Conservation (phyloP, 2,797 vertebrate genomes). For the Clarias platycephalus region DNA sequence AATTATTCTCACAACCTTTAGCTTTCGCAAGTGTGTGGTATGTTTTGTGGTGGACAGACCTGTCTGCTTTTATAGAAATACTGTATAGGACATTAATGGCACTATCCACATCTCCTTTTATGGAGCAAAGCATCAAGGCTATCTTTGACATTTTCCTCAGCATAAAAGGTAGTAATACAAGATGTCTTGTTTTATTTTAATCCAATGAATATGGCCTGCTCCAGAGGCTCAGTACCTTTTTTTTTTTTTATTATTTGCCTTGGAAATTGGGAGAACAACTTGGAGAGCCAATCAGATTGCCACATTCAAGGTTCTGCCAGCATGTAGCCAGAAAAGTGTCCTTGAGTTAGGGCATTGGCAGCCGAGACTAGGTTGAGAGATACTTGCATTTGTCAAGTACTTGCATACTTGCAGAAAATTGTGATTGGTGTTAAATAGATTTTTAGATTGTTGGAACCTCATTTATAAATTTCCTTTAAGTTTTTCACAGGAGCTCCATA, state of each 20-base stretch:
- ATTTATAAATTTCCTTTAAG: background rate
- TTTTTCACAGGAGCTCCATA: background rate
- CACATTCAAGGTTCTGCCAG: background rate
- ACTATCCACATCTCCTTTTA: background rate
- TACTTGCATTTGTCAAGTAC: background rate
- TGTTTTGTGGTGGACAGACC: background rate
- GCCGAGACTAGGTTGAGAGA: background rate
- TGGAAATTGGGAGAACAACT: background rate
- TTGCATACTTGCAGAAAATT: background rate
- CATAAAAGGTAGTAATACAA: too few species aligned
- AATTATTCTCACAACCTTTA: background rate
- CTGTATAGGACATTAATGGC: background rate
- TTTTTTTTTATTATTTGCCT: background rate
- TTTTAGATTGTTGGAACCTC: background rate
- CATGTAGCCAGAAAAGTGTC: background rate
- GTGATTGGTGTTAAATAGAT: background rate
- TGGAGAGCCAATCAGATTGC: background rate
- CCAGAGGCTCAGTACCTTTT: background rate
- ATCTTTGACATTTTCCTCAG: background rate
- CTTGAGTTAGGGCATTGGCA: background rate
- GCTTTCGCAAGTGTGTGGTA: background rate
- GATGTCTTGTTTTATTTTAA: background rate
- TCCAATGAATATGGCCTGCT: background rate
- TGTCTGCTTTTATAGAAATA: background rate
- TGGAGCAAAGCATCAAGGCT: background rate